Evolutionary conservation across 2,797 vertebrate genomes (phyloP), one percentile per base, ranked within the genome.

Genomic region (Parauchenoglanis punctatus): DNA sequence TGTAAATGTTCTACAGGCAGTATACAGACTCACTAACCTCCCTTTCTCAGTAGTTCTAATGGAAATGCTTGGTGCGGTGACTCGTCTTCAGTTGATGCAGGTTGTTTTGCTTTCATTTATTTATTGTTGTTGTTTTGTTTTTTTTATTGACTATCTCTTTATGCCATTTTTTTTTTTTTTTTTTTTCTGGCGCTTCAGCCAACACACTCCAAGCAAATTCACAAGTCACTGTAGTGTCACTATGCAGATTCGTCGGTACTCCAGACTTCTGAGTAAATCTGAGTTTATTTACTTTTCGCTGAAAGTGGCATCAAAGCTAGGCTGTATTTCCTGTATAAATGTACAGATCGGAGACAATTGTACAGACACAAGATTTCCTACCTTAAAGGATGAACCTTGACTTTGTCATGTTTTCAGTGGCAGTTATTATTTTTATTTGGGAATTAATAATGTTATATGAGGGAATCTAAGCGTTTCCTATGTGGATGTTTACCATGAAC

Each of bases 241-340:
- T 59, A 59, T 80, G 77, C 54, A 59, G 77, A 59, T 80, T 80
- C 56, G 54, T 58, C 18, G 2, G 77, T 80, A 80, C 31, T 59
- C 77, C 31, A 59, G 56, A 80, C 54, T 54, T 54, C 58, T 1
- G 28, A 58, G 28, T 59, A 0, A 28, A 46, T 76, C 23, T 68
- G 7, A 25, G n/a, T 63, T 59, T 2, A 72, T 15, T 58, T 20
- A 28, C 31, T 80, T 35, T 40, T 40, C 0, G 11, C 54, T 20
- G 56, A 80, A 58, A 59, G 52, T 31, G 40, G 20, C 15, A 0
- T 49, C 59, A 56, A 73, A 8, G 56, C n/a, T 31, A 49, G n/a
- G 35, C 0, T 81, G 54, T 56, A 61, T 89, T 84, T 81, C 56
- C 52, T 82, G 85, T 91, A 87, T 85, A 89, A 88, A 89, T 89